phyloP scores from a whole-genome alignment of 2,113 vertebrate species.

The Vulpes lagopus region DNA sequence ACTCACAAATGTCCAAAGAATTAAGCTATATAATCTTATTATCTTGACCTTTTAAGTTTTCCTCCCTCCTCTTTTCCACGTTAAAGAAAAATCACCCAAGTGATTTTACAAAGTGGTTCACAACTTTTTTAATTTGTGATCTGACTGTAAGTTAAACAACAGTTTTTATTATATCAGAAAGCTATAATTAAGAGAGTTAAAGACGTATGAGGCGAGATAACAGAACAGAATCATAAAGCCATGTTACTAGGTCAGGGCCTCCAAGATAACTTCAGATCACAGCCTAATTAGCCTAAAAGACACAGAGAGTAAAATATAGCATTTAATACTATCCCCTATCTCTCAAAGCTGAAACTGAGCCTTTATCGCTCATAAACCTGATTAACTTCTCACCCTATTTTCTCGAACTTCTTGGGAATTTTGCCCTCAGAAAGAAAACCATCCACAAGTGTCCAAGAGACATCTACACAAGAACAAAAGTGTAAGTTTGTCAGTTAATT shows the following conservation, averaged over 20 bases:
- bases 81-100: slow-evolving; percentile 51
- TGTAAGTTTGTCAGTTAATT: neutral
- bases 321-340: neutral
- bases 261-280: neutral
- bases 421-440: slow-evolving; percentile 25
- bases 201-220: slow-evolving; percentile 4
- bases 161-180: slow-evolving; percentile 47
- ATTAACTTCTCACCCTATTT: slow-evolving; percentile 19
- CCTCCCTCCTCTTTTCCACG: slow-evolving; percentile 46
- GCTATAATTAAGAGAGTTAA: slow-evolving; percentile 19
- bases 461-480: neutral
- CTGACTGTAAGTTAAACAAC: neutral
- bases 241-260: neutral
- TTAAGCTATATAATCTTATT: slow-evolving; percentile 27
- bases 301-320: neutral
- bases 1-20: slow-evolving; percentile 37
- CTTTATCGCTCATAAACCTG: slow-evolving; percentile 44
- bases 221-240: slow-evolving; percentile 27
- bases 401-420: slow-evolving; percentile 56
- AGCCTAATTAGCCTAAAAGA: slow-evolving; percentile 28
- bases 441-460: neutral
- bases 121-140: slow-evolving; percentile 50
- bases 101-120: slow-evolving; percentile 56
- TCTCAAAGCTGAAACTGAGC: slow-evolving; percentile 39
- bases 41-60: slow-evolving; percentile 42